Base-by-base conservation (phyloP, 2,888 invertebrate species). In the Metalampra italica region DNA sequence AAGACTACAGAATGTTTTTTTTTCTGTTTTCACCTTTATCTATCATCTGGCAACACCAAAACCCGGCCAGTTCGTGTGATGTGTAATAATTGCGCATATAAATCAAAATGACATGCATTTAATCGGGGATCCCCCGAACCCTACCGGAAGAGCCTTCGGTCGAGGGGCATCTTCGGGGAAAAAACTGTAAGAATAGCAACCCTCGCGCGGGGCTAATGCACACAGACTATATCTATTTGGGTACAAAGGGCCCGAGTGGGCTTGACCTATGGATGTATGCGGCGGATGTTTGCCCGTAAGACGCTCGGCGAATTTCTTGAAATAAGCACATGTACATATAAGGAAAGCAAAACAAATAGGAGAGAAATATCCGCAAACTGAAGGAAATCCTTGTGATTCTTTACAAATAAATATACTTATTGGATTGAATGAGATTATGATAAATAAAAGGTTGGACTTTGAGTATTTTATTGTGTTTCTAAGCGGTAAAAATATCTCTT, bases 21-120 rank as follows among this genome's bases (percentile, higher is more conserved):
- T n/a, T n/a, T n/a, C n/a, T n/a, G n/a, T 22, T 22, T 22, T 3
- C 22, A 22, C 5, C 5, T 22, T 22, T 22, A 22, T 22, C 22
- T 22, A 22, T 39, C 43, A 37, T 48, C 47, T 52, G 48, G 45
- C 53, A 41, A 45, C 54, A 48, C 55, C 36, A 13, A 43, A 34
- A 36, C 34, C 12, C 43, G 9, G 44, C 43, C 9, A 29, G 7
- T 29, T 29, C 56, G 59, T 64, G 59, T 60, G 62, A 67, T 68
- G 68, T 68, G 65, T 75, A 78, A 78, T 82, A 78, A 83, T 82
- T 77, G 76, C 71, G 58, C 59, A 61, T 67, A 87, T 87, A 85
- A 86, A 86, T 87, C 87, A 87, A 82, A 86, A 78, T 81, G 84
- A 79, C 82, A 77, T 75, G 70, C 78, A 71, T 79, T 80, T 82